Evolutionary conservation across 2,888 invertebrate species (phyloP).

Genomic region (Macrostomum cliftonense): DNA sequence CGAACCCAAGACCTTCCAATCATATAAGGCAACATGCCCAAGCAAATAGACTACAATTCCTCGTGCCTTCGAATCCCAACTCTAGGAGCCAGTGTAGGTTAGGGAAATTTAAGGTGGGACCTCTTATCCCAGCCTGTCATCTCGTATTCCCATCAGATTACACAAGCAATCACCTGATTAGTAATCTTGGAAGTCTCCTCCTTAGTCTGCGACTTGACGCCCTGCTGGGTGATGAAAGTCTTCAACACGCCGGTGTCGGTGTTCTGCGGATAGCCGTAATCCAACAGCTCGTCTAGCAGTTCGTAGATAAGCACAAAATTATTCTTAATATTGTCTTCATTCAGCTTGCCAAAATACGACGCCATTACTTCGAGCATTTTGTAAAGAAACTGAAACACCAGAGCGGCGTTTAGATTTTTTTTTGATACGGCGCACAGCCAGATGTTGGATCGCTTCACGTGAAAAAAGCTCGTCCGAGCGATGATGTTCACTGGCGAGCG

Average conservation of each 20-base stretch:
- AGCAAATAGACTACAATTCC: no score
- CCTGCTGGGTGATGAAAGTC: slow-evolving; percentile 97
- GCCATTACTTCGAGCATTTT: slow-evolving; percentile 88
- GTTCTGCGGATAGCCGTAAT: slow-evolving; percentile 98
- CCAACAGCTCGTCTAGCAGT: slow-evolving; percentile 88
- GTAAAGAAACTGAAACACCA: slow-evolving; percentile 95
- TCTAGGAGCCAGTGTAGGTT: no score
- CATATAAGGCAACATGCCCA: no score
- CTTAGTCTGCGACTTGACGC: slow-evolving; percentile 91
- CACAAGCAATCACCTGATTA: slow-evolving; percentile 9
- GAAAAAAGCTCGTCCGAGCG: slow-evolving; percentile 94
- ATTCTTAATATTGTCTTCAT: slow-evolving; percentile 98
- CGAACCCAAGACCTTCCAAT: no score
- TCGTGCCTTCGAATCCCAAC: no score
- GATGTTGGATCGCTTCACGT: slow-evolving; percentile 92
- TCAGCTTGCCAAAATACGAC: slow-evolving; percentile 96
- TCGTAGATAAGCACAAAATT: slow-evolving; percentile 99
- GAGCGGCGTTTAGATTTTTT: slow-evolving; percentile 98
- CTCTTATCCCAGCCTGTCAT: no score
- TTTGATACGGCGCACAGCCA: slow-evolving; percentile 99
- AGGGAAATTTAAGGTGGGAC: no score
- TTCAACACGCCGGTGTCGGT: slow-evolving; percentile 98
- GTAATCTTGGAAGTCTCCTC: slow-evolving; percentile 99
- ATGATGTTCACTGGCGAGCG: slow-evolving; percentile 97
- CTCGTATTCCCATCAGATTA: no score